Evolutionary conservation across 1,140 invertebrate genomes (phyloP), one percentile per base, ranked within the genome.

Genomic region (Glossosoma conforme): DNA sequence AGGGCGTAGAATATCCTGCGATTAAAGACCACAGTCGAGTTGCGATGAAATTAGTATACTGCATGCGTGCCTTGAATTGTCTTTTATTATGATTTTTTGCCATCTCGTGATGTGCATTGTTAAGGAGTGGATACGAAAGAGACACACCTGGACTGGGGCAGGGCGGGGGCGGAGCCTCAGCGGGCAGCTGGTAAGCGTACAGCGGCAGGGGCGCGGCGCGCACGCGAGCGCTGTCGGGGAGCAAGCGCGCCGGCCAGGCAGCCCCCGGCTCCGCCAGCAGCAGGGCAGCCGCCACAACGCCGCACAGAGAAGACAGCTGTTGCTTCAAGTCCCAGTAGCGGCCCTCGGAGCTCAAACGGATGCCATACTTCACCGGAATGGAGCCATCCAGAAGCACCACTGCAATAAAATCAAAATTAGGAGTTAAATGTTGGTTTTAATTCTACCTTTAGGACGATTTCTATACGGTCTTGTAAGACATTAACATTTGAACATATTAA

Each of bases 301-400:
- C 74, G 47, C 84, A 83, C 3, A 91, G 66, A 6, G 75, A 68
- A 20, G 78, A 75, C 9, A 91, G 66, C 52, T 84, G 82, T 54
- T 80, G 77, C 70, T 89, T 91, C 10, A 91, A 64, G 33, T 82
- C 78, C 5, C 70, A 64, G 59, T 90, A 90, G 25, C 83, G 84
- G 54, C 86, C 86, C 60, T 91, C 89, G 19, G 86, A 84, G 65
- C 86, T 87, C 10, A 91, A 71, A 9, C 88, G 73, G 33, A 93
- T 68, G 1, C 89, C 89, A 65, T 92, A 93, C 62, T 88, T 87
- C 0, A 85, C 76, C 1, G 91, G 90, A 18, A 85, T 78, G 11
- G 83, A 83, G 0, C 89, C 90, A 67, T 91, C 86, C 45, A 90
- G 67, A 14, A 81, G 69, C 52, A 91, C 81, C 8, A 91, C 87